phyloP scores from a whole-genome alignment of 2,113 vertebrate genomes.

The Cettia cetti region DNA sequence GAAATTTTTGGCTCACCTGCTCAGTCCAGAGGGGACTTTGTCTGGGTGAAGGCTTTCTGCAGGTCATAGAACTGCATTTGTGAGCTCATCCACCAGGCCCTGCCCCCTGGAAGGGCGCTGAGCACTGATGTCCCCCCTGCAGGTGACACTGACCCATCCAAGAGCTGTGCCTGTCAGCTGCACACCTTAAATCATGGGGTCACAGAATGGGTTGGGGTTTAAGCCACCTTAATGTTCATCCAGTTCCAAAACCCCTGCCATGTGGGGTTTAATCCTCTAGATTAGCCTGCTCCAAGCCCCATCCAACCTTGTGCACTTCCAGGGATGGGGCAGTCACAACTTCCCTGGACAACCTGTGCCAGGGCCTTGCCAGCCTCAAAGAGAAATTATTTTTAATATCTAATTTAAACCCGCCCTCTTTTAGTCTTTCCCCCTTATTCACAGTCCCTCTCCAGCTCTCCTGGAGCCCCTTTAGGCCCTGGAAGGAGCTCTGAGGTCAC shows the following conservation, averaged over 20 bases:
- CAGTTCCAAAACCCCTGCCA: not conserved
- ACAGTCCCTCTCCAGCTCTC: not conserved
- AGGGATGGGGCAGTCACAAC: not conserved
- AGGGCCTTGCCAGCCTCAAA: not conserved
- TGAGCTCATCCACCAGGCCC: not conserved
- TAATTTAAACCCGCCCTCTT: not conserved
- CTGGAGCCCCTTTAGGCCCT: not conserved
- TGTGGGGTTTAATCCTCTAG: not conserved
- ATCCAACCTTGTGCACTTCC: not conserved
- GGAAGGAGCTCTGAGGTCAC: not conserved
- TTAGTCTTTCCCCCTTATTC: not conserved
- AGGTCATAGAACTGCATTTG: not conserved
- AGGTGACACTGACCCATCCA: not conserved
- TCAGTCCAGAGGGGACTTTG: fast-evolving
- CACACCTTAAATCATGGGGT: not conserved
- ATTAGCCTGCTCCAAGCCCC: not conserved
- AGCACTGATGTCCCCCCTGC: not conserved
- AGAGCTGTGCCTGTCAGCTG: not conserved
- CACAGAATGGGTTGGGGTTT: not conserved
- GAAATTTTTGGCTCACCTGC: not conserved
- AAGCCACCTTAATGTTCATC: not conserved
- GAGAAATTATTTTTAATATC: not conserved
- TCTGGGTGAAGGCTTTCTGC: not conserved
- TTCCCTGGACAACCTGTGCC: not conserved
- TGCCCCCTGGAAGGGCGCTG: not conserved